Conservation (phyloP, 2,797 vertebrate species). For the Heteromormyrus szaboi region DNA sequence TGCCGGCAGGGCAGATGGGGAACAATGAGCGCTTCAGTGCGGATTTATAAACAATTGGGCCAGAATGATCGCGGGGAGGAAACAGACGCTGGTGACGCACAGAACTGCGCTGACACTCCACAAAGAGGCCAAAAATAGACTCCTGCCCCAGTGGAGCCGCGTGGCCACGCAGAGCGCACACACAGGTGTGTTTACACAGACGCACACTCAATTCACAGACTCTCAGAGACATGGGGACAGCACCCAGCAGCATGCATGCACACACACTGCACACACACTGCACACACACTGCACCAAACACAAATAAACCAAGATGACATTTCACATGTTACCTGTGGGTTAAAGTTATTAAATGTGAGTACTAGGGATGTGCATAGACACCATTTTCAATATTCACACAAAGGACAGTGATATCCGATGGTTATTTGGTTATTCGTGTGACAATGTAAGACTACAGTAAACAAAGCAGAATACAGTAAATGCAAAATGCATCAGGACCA, state of each 20-base stretch:
- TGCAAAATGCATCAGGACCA: neutral
- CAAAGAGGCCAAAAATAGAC: slow-evolving; percentile 56
- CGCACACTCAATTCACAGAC: neutral
- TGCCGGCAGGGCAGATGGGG: slow-evolving; percentile 28
- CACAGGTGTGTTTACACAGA: neutral
- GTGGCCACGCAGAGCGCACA: neutral
- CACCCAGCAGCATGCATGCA: neutral
- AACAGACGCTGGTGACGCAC: slow-evolving; percentile 76
- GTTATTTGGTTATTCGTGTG: neutral
- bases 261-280: neutral
- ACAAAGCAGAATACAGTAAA: neutral
- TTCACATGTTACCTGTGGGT: neutral
- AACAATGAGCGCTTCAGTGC: slow-evolving; percentile 69
- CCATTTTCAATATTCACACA: neutral
- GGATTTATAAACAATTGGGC: slow-evolving; percentile 77
- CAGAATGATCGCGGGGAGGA: slow-evolving; percentile 78
- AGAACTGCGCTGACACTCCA: slow-evolving; percentile 53
- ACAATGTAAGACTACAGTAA: neutral
- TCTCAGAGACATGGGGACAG: neutral
- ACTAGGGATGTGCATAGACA: neutral
- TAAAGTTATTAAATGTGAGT: neutral
- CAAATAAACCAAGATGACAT: neutral
- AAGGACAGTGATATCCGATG: neutral
- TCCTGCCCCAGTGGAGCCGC: neutral
- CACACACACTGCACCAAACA: neutral